Conservation (phyloP, 2,888 invertebrate genomes). For the Cryptocephalus primarius region DNA sequence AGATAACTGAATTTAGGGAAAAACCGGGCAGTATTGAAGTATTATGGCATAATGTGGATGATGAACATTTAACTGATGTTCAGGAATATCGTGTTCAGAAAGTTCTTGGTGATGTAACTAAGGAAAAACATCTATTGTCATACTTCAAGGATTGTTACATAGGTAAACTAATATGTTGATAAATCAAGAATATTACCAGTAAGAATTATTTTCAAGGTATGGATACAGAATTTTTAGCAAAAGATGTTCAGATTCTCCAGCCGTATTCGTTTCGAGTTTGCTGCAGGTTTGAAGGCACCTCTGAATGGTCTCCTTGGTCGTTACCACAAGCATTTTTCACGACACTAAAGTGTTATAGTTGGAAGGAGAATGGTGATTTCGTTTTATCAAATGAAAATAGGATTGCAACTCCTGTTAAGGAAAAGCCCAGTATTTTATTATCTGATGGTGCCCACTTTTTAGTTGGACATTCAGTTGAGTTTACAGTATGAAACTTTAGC, state of each 20-base stretch:
- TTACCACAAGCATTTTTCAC: conserved; percentile 40
- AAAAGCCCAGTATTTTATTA: conserved; percentile 33
- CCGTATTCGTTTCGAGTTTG: conserved; percentile 45
- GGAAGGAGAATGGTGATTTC: conserved; percentile 36
- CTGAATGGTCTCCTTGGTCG: conserved; percentile 44
- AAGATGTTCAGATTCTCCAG: conserved; percentile 37
- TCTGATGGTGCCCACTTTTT: conserved; percentile 39
- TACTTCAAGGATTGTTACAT: conserved; percentile 37
- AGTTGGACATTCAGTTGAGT: conserved; percentile 42
- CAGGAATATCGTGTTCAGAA: conserved; percentile 38
- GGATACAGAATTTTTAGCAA: conserved; percentile 37
- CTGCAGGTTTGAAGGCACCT: conserved; percentile 37
- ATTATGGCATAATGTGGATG: conserved; percentile 40
- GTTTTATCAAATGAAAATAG: conserved; percentile 40
- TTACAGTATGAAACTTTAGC: conserved; percentile 34
- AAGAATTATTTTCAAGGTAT: conserved; percentile 27
- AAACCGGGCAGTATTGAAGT: conserved; percentile 44
- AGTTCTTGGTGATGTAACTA: conserved; percentile 33
- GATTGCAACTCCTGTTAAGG: conserved; percentile 36
- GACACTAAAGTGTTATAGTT: conserved; percentile 39
- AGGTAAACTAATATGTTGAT: conserved; percentile 16
- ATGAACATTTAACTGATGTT: conserved; percentile 36
- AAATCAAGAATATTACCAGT: neutral
- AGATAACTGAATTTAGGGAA: conserved; percentile 39
- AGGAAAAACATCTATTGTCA: conserved; percentile 23